A percentile compares a stretch with the other conserved stretches of the same genome.
These are phyloP conservation scores for Heliconius cydno DNA, from an alignment of 2,888 invertebrate species.

Conservation along the genomic window DNA sequence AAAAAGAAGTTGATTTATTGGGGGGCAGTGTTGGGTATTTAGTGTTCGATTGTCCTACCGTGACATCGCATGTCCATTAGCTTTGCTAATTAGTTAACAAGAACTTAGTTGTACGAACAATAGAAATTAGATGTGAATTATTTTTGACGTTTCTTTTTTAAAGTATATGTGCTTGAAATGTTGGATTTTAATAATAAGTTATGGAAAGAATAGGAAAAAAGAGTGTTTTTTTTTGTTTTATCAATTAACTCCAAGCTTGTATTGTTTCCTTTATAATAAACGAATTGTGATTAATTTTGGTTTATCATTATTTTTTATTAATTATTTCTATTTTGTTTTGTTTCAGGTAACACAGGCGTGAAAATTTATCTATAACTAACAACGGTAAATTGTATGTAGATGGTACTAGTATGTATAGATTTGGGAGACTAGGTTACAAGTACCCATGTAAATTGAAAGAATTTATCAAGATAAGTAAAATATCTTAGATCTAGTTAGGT, in stretches of 20 bases:
- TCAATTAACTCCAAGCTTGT: neutral
- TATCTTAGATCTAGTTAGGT: too few relatives aligned
- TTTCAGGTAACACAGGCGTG: constrained; percentile 10
- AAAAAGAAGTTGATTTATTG: constrained; percentile 16
- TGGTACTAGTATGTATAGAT: too few relatives aligned
- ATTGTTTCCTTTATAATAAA: neutral
- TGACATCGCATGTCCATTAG: constrained; percentile 8
- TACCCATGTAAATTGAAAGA: too few relatives aligned
- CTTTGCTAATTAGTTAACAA: constrained; percentile 12
- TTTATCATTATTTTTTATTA: neutral
- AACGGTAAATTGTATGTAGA: too few relatives aligned
- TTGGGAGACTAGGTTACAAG: too few relatives aligned
- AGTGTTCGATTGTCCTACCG: constrained; percentile 10
- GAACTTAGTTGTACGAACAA: neutral
- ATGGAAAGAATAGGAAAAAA: neutral
- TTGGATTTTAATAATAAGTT: neutral
- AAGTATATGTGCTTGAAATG: neutral
- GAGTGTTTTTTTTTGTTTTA: neutral
- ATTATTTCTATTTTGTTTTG: neutral
- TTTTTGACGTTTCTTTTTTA: neutral
- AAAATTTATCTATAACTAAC: neutral
- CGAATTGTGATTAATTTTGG: neutral
- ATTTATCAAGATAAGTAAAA: too few relatives aligned
- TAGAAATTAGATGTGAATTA: neutral
- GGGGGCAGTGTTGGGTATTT: neutral